Conservation (phyloP, 2,797 vertebrate species). For the Bovichtus diacanthus region DNA sequence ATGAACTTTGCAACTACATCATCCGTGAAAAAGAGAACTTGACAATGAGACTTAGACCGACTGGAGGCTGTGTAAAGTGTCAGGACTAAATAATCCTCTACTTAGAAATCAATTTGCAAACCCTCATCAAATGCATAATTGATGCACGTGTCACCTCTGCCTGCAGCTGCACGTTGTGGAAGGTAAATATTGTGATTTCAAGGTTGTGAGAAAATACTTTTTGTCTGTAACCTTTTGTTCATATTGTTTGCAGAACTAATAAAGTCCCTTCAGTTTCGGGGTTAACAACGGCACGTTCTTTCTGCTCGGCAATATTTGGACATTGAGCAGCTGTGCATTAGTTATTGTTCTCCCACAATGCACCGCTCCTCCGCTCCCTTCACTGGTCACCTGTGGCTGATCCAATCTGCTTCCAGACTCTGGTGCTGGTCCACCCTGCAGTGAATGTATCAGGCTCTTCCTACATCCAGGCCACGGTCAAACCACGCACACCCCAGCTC, state of each 20-base stretch:
- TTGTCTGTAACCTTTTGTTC: not conserved
- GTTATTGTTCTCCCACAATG: too few species aligned
- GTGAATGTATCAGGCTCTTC: too few species aligned
- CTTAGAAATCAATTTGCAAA: conserved; percentile 14
- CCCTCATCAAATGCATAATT: not conserved
- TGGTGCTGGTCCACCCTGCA: too few species aligned
- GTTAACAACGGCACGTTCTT: conserved; percentile 1
- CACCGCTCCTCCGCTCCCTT: too few species aligned
- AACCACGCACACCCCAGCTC: too few species aligned
- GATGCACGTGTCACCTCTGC: not conserved
- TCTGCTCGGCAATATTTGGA: not conserved
- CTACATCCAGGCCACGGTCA: too few species aligned
- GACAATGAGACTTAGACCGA: not conserved
- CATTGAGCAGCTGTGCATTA: not conserved
- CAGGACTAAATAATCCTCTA: conserved; percentile 7
- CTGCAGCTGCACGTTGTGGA: not conserved
- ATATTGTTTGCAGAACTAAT: not conserved
- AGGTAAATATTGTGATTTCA: conserved; percentile 4
- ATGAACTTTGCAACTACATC: too few species aligned
- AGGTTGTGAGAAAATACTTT: not conserved
- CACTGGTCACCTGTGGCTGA: too few species aligned
- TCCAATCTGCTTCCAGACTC: too few species aligned
- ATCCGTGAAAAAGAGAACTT: not conserved
- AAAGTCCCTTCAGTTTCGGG: not conserved
- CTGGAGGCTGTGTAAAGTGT: not conserved